Conservation (phyloP, 2,113 vertebrate species). For the Butorides virescens region DNA sequence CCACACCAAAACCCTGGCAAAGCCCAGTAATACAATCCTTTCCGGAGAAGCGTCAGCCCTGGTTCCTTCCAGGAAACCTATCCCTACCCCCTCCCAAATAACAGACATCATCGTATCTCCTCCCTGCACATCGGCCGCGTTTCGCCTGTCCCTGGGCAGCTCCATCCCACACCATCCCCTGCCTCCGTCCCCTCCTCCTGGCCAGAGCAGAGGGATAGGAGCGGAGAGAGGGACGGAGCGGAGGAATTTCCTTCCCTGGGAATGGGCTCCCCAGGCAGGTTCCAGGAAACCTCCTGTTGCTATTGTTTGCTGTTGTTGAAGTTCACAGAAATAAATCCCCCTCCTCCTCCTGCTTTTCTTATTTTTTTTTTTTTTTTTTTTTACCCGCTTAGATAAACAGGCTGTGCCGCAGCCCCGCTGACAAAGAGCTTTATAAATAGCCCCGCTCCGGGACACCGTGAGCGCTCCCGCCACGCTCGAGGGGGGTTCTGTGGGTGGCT, state of each 20-base stretch:
- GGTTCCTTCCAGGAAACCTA: constrained; percentile 21
- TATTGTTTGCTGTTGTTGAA: constrained; percentile 47
- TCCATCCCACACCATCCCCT: not conserved
- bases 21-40: not conserved
- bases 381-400: not conserved
- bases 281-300: constrained; percentile 48
- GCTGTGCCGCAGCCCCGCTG: fast-evolving
- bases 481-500: fast-evolving
- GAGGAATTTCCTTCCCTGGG: constrained; percentile 52
- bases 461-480: fast-evolving
- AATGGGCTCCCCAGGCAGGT: not conserved
- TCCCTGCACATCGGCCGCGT: not conserved
- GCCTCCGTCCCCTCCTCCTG: not conserved
- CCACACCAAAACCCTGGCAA: not conserved
- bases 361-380: not conserved
- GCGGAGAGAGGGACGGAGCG: not conserved
- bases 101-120: not conserved
- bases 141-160: not conserved
- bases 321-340: not conserved
- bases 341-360: not conserved
- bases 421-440: constrained; percentile 28
- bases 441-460: fast-evolving
- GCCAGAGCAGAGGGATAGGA: not conserved
- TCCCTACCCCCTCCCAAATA: not conserved
- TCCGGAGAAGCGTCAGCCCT: not conserved